Evolutionary conservation across 2,888 invertebrate species (phyloP).

Genomic region (Caenorhabditis auriculariae): DNA sequence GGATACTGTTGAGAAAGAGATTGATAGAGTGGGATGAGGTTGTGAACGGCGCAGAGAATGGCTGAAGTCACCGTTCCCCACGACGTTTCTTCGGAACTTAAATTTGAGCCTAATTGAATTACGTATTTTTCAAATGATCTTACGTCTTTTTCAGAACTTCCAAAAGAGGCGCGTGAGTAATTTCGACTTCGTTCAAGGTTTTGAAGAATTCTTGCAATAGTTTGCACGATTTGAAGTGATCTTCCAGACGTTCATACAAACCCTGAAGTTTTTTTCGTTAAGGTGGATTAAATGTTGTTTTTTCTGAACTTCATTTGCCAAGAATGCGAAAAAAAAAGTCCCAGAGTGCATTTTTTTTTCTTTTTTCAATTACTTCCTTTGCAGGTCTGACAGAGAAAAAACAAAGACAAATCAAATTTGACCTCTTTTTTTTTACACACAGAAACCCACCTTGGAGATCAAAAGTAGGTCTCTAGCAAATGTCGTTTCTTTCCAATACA

Average conservation of each 20-base stretch:
- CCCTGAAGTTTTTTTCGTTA: background rate
- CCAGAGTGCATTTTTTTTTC: too few species aligned
- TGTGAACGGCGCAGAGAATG: constrained; percentile 33
- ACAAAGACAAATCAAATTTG: background rate
- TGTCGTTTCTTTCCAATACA: constrained; percentile 39
- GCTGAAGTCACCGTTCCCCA: too few species aligned
- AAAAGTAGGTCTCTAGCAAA: constrained; percentile 64
- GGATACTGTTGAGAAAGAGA: constrained; percentile 34
- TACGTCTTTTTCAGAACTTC: background rate
- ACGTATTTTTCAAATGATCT: background rate
- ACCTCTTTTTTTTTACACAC: background rate
- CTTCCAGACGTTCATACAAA: background rate
- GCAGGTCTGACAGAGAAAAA: constrained; percentile 5
- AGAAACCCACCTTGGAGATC: constrained; percentile 54
- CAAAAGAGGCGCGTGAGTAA: constrained; percentile 76
- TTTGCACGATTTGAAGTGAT: constrained; percentile 66
- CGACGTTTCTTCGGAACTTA: too few species aligned
- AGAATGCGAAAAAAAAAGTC: too few species aligned
- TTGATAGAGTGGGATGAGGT: constrained; percentile 28
- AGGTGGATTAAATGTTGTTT: constrained; percentile 8
- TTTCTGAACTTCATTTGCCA: too few species aligned
- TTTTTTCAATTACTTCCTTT: constrained; percentile 19
- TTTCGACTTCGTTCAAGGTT: constrained; percentile 76
- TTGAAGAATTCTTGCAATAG: constrained; percentile 69
- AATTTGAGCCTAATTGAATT: too few species aligned